Evolutionary conservation across 2,797 vertebrate species (phyloP), one percentile per base, ranked within the genome.

Genomic region (Aselliscus stoliczkanus): DNA sequence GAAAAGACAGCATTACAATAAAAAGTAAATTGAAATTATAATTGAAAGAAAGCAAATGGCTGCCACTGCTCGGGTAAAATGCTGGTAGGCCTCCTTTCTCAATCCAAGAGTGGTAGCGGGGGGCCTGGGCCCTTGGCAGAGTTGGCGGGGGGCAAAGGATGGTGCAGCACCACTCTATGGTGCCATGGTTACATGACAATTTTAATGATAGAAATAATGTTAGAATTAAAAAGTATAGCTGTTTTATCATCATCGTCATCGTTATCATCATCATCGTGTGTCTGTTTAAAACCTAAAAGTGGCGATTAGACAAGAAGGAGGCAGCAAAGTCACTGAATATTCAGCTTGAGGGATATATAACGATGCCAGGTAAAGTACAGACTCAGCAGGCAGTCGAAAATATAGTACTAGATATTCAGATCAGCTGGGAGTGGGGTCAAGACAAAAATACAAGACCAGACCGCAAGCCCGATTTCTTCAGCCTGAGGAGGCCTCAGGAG

Each of bases 1-100:
- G 42, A 91, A 94, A 95, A 88, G 58, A 58, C 73, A 7, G 77
- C 70, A 88, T 92, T 97, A 95, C 70, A 96, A 75, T 93, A 91
- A 60, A 93, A 94, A 79, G 72, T 91, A 88, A 65, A 75, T 69
- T 77, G 85, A 93, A 95, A 88, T 94, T 88, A 67, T 75, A 88
- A 75, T 91, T 18, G 25, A 20, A 83, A 93, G 75, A 79, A 94
- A 91, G 10, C 96, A 87, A 86, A 31, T 58, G 31, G 58, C 94
- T 86, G 42, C 27, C 42, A 60, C 21, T 60, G 79, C 85, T 86
- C n/a, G 86, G 8, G n/a, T 39, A 5, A 93, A 82, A 82, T 42
- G 9, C 7, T 1, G 4, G 72, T 25, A 23, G 70, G 29, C 44
- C 29, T 60, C 64, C 37, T 79, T 84, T 17, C 31, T 18, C 56